A percentile compares a stretch with the other conserved stretches of the same genome.
These are phyloP conservation scores for Diploptera punctata DNA, from an alignment of 2,888 invertebrate species.

Conservation along the genomic window DNA sequence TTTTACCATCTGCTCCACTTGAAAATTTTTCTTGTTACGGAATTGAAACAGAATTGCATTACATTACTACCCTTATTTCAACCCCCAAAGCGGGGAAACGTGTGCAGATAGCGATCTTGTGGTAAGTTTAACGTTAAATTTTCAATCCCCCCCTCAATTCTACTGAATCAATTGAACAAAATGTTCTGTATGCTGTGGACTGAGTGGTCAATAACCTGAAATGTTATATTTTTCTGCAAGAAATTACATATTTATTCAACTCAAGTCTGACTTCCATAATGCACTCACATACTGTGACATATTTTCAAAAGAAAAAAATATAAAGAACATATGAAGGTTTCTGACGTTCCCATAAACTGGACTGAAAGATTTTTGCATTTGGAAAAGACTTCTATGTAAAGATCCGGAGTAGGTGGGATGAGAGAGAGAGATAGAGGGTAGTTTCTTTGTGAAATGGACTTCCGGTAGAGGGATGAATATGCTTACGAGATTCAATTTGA, in stretches of 20 bases:
- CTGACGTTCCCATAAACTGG: constrained; percentile 12
- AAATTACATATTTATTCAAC: neutral
- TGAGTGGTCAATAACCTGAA: constrained; percentile 12
- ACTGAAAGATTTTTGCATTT: neutral
- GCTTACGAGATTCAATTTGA: neutral
- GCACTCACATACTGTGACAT: neutral
- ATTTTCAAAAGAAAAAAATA: neutral
- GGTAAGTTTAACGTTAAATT: neutral
- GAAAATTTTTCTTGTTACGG: too few species aligned
- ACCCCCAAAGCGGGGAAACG: neutral
- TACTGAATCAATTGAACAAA: constrained; percentile 20
- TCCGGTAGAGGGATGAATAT: neutral
- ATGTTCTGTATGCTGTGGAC: neutral
- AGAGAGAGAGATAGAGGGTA: too few species aligned
- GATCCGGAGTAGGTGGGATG: neutral
- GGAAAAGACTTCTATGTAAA: neutral
- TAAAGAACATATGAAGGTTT: neutral
- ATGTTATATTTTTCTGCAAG: neutral
- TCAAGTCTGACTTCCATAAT: neutral
- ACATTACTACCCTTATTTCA: neutral
- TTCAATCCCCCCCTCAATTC: neutral
- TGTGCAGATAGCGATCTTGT: constrained; percentile 15
- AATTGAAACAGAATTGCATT: too few species aligned
- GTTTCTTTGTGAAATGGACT: neutral
- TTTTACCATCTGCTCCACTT: too few species aligned